These are phyloP conservation scores for Bufotes viridis DNA, from an alignment of 2,797 vertebrate species.

Conservation along the genomic window DNA sequence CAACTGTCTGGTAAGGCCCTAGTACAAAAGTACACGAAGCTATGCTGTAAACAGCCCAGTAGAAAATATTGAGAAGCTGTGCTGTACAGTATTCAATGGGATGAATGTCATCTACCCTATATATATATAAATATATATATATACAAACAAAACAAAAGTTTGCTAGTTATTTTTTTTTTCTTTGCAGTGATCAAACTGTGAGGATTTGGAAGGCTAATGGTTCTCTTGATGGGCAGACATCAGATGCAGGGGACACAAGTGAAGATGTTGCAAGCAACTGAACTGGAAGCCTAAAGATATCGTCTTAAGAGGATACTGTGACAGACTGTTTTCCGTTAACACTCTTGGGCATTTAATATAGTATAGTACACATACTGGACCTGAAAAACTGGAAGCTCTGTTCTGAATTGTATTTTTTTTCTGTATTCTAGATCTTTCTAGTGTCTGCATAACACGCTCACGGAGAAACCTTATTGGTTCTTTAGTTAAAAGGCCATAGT, in stretches of 20 bases:
- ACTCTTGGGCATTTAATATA: conserved; percentile 66
- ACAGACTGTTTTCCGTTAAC: conserved; percentile 64
- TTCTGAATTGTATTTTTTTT: background rate
- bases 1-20: too few relatives aligned
- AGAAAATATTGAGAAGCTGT: background rate
- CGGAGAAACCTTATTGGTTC: conserved; percentile 63
- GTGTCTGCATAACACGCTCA: conserved; percentile 62
- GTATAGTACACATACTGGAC: conserved; percentile 54
- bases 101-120: background rate
- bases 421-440: conserved; percentile 70
- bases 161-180: conserved; percentile 29
- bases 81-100: background rate
- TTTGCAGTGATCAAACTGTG: conserved; percentile 90
- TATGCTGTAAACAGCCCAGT: background rate
- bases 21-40: too few relatives aligned
- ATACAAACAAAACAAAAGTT: background rate
- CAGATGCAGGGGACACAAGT: conserved; percentile 75
- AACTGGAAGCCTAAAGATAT: conserved; percentile 59
- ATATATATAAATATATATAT: background rate
- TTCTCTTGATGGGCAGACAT: conserved; percentile 79
- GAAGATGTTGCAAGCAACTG: conserved; percentile 78
- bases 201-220: conserved; percentile 92
- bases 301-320: conserved; percentile 63
- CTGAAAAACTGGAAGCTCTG: conserved; percentile 64
- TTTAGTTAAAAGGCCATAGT: conserved; percentile 64